These are phyloP conservation scores for Plectrocnemia conspersa DNA, from an alignment of 1,140 invertebrate genomes.

Conservation along the genomic window DNA sequence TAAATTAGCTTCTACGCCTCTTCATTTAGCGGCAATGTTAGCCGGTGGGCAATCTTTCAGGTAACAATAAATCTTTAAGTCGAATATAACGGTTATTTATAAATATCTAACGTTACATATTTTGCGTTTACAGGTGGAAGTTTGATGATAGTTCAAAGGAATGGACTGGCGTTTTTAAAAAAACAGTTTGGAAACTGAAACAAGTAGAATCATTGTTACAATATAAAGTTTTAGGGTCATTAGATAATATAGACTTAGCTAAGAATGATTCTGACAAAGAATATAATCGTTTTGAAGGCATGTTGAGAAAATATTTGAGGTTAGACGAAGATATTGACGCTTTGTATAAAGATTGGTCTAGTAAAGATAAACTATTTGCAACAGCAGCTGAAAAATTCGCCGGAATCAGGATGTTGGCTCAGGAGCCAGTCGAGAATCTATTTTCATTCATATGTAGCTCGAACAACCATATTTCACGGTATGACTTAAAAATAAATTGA, in stretches of 20 bases:
- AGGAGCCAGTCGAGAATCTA: conserved; percentile 89
- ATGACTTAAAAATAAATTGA: conserved; percentile 9
- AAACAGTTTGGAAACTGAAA: conserved; percentile 5
- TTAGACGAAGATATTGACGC: conserved; percentile 64
- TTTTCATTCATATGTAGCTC: conserved; percentile 97
- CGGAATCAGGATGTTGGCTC: conserved; percentile 86
- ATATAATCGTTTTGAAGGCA: conserved; percentile 48
- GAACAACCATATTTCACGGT: conserved; percentile 89
- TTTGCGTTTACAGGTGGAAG: conserved; percentile 10
- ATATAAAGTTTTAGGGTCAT: conserved; percentile 7
- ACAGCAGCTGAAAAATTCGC: conserved; percentile 62
- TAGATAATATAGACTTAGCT: not conserved
- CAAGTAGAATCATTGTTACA: not conserved
- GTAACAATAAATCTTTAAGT: not conserved
- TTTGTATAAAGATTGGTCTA: conserved; percentile 71
- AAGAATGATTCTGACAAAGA: conserved; percentile 32
- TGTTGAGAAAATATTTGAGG: conserved; percentile 64
- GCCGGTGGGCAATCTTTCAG: conserved; percentile 13
- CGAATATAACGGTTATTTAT: not conserved
- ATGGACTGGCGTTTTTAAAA: conserved; percentile 10
- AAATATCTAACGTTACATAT: not conserved
- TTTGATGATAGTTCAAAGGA: not conserved
- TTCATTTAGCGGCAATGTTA: too few species aligned
- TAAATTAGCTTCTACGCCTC: too few species aligned
- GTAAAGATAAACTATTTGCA: conserved; percentile 69